These are phyloP conservation scores for Poecile montanus DNA, from an alignment of 2,797 vertebrate genomes.

Conservation along the genomic window DNA sequence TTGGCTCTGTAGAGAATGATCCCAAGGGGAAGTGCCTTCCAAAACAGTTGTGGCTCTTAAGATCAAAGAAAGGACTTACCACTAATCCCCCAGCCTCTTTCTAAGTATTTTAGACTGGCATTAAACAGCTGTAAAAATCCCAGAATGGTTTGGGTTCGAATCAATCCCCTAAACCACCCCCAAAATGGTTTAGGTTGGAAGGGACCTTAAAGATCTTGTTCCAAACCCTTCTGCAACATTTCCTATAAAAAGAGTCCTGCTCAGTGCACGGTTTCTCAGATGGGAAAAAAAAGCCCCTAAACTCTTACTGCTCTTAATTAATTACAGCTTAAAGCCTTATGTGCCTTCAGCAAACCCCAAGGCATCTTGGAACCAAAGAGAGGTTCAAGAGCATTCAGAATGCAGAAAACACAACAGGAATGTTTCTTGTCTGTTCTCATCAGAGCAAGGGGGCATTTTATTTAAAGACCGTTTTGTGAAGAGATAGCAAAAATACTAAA, in stretches of 20 bases:
- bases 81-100: not conserved
- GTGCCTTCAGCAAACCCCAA: not conserved
- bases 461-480: not conserved
- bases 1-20: not conserved
- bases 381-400: not conserved
- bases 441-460: not conserved
- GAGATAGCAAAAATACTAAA: not conserved
- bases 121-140: not conserved
- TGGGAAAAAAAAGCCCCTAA: fast-evolving
- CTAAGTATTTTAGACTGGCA: not conserved
- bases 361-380: not conserved
- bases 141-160: not conserved
- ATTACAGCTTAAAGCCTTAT: not conserved
- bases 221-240: not conserved
- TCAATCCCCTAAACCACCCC: not conserved
- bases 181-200: not conserved
- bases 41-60: fast-evolving
- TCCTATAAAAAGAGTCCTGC: not conserved
- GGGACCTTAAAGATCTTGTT: not conserved
- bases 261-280: not conserved
- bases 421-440: not conserved
- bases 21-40: not conserved
- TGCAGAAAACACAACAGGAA: not conserved
- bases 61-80: not conserved
- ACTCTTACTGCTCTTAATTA: not conserved